A percentile compares a stretch with the other conserved stretches of the same genome.
These are phyloP conservation scores for Euphydryas editha DNA, from an alignment of 2,888 invertebrate species.

Conservation along the genomic window DNA sequence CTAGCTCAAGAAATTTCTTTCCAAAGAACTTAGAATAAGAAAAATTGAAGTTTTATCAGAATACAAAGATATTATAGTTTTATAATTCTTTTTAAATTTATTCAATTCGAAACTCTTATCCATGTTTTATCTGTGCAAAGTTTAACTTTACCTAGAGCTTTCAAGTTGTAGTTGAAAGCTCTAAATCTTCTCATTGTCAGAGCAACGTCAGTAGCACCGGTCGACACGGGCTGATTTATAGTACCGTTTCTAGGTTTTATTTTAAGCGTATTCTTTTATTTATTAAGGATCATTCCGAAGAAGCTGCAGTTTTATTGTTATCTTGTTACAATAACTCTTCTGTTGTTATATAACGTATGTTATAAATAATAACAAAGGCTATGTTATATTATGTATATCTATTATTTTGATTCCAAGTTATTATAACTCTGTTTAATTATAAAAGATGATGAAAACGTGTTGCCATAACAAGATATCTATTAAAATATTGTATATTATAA, in stretches of 20 bases:
- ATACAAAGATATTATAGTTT: neutral
- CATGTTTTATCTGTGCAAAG: slow-evolving; percentile 18
- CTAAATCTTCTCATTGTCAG: slow-evolving; percentile 53
- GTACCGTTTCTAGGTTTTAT: slow-evolving; percentile 36
- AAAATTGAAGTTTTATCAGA: neutral
- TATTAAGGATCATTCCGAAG: slow-evolving; percentile 8
- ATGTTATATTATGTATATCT: too few species aligned
- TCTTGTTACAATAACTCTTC: neutral
- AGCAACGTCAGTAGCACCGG: slow-evolving; percentile 37
- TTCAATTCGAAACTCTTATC: slow-evolving; percentile 4
- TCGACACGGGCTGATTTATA: slow-evolving; percentile 48
- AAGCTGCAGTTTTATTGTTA: neutral
- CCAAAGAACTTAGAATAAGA: too few species aligned
- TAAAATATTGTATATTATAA: too few species aligned
- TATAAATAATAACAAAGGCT: too few species aligned
- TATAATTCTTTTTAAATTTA: neutral
- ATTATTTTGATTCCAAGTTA: too few species aligned
- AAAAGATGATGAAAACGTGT: too few species aligned
- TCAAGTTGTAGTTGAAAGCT: slow-evolving; percentile 38
- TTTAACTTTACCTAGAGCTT: slow-evolving; percentile 29
- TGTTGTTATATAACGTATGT: neutral
- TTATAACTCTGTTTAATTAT: too few species aligned
- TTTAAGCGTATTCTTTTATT: slow-evolving; percentile 33
- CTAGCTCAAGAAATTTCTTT: too few species aligned
- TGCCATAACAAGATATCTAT: too few species aligned